These are phyloP conservation scores for Oophaga pumilio DNA, from an alignment of 2,113 vertebrate genomes.

Conservation along the genomic window DNA sequence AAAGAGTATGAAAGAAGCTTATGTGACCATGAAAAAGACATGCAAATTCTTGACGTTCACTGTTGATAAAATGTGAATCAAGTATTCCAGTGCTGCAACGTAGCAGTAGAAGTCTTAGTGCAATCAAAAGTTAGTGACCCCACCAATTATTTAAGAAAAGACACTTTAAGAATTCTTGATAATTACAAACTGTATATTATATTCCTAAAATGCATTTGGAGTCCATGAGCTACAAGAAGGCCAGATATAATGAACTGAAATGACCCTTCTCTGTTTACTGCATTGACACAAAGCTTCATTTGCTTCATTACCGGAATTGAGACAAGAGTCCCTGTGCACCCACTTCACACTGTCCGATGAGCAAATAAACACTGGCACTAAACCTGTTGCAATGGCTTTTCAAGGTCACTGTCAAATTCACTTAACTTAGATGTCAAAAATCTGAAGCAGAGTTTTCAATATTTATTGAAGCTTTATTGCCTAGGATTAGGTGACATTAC, in stretches of 20 bases:
- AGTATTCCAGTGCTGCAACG: background rate
- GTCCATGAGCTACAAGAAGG: background rate
- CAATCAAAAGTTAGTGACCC: background rate
- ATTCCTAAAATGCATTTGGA: background rate
- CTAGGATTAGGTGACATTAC: constrained; percentile 14
- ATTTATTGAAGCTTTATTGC: constrained; percentile 42
- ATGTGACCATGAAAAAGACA: background rate
- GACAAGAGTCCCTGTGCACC: constrained; percentile 34
- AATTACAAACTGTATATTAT: background rate
- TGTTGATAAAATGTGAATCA: background rate
- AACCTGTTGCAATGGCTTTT: constrained; percentile 21
- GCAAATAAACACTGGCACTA: constrained; percentile 39
- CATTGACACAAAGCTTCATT: background rate
- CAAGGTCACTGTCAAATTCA: constrained; percentile 46
- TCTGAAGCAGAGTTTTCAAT: constrained; percentile 26
- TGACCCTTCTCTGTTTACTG: constrained; percentile 4
- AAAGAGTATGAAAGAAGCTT: no score
- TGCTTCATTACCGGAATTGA: constrained; percentile 22
- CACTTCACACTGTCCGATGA: constrained; percentile 14
- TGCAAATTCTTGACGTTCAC: background rate
- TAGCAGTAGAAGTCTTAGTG: background rate
- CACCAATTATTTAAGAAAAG: background rate
- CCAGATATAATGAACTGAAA: background rate
- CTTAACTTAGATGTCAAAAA: constrained; percentile 30
- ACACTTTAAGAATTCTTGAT: background rate